Conservation (phyloP, 2,113 vertebrate genomes). For the Pelodiscus sinensis region DNA sequence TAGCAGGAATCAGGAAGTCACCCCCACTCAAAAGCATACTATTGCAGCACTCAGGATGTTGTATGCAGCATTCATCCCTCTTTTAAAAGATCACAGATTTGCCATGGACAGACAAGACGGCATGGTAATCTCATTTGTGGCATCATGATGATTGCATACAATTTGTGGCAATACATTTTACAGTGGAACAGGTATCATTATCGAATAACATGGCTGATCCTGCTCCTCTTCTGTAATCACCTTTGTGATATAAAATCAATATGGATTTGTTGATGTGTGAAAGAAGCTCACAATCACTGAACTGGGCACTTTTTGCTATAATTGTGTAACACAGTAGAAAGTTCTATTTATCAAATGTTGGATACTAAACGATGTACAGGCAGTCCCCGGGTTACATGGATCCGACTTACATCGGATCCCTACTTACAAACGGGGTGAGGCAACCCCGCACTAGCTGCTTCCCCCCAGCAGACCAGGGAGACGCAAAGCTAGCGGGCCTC, state of each 20-base stretch:
- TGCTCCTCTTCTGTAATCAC: not conserved
- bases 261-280: not conserved
- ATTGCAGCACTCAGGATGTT: not conserved
- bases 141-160: not conserved
- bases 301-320: not conserved
- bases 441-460: too few species aligned
- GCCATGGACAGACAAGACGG: not conserved
- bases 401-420: too few species aligned
- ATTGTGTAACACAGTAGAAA: not conserved
- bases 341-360: not conserved
- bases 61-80: not conserved
- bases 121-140: not conserved
- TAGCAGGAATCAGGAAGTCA: not conserved
- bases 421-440: too few species aligned
- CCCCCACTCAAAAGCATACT: not conserved
- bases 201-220: not conserved
- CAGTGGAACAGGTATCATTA: not conserved
- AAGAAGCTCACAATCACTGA: not conserved
- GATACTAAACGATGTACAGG: not conserved
- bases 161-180: not conserved
- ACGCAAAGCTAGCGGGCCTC: too few species aligned
- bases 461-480: too few species aligned
- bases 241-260: not conserved
- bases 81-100: not conserved
- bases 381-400: too few species aligned